These are phyloP conservation scores for Eulemur macaco DNA, from an alignment of 2,113 vertebrate species.

Conservation along the genomic window DNA sequence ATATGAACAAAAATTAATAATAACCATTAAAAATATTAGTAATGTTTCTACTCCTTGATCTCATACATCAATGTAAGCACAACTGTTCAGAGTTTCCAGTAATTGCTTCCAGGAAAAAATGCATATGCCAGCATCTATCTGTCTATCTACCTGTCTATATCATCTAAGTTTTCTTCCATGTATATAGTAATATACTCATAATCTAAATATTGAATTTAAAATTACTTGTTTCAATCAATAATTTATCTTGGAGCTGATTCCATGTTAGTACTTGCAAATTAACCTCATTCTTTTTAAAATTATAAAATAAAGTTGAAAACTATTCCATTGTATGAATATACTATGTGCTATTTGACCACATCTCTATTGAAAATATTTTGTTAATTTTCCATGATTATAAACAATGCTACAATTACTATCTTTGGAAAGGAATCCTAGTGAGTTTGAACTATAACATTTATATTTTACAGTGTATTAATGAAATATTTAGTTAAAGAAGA, in stretches of 20 bases:
- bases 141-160: too few relatives aligned
- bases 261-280: neutral
- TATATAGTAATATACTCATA: neutral
- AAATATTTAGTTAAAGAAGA: neutral
- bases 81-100: neutral
- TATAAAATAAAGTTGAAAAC: neutral
- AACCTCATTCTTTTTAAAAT: neutral
- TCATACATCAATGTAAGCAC: neutral
- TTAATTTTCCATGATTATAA: neutral
- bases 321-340: neutral
- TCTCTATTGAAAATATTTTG: neutral
- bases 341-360: neutral
- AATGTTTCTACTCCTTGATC: neutral
- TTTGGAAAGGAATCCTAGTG: neutral
- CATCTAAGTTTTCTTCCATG: neutral
- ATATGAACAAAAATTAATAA: neutral
- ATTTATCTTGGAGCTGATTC: neutral
- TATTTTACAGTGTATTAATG: neutral
- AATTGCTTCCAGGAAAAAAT: neutral
- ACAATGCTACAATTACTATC: neutral
- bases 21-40: neutral
- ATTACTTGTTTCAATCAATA: neutral
- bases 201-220: neutral
- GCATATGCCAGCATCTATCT: neutral
- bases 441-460: neutral